Conservation (phyloP, 2,113 vertebrate species). For the Ctenomys sociabilis region DNA sequence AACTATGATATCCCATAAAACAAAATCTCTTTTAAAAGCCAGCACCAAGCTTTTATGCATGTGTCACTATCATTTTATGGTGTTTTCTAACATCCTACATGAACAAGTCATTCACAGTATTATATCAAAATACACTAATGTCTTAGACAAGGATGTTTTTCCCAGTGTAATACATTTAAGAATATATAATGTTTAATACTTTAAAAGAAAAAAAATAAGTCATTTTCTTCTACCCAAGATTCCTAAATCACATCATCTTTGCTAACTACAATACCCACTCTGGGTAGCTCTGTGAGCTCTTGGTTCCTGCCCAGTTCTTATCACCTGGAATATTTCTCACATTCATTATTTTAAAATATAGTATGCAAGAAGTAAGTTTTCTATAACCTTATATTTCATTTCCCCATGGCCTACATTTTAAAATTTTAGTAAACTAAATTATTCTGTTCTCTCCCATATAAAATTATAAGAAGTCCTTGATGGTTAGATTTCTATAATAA, state of each 20-base stretch:
- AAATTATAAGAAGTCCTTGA: conserved; percentile 47
- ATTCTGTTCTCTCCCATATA: neutral
- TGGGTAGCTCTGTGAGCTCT: conserved; percentile 15
- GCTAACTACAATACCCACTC: conserved; percentile 12
- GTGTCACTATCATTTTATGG: conserved; percentile 75
- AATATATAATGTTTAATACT: neutral
- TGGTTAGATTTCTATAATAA: conserved; percentile 27
- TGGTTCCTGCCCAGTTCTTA: conserved; percentile 1
- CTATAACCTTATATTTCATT: neutral
- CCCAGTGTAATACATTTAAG: conserved; percentile 55
- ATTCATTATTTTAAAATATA: conserved; percentile 60
- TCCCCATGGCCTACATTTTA: neutral
- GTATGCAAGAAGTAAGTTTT: conserved; percentile 43
- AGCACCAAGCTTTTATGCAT: conserved; percentile 75
- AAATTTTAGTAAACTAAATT: conserved; percentile 49
- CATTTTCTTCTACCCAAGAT: conserved; percentile 29
- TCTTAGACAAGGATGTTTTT: conserved; percentile 68
- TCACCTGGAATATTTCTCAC: conserved; percentile 41
- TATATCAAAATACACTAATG: conserved; percentile 69
- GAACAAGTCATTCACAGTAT: conserved; percentile 74
- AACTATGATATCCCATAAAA: conserved; percentile 81
- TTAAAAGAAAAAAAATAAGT: conserved; percentile 34
- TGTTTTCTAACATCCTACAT: conserved; percentile 74
- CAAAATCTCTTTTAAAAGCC: conserved; percentile 82
- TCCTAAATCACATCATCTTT: conserved; percentile 35